Percentiles rank a stretch among this genome's conserved stretches.
These are phyloP conservation scores for Diploscapter pachys DNA, from an alignment of 1,140 invertebrate genomes.

Conservation along the genomic window DNA sequence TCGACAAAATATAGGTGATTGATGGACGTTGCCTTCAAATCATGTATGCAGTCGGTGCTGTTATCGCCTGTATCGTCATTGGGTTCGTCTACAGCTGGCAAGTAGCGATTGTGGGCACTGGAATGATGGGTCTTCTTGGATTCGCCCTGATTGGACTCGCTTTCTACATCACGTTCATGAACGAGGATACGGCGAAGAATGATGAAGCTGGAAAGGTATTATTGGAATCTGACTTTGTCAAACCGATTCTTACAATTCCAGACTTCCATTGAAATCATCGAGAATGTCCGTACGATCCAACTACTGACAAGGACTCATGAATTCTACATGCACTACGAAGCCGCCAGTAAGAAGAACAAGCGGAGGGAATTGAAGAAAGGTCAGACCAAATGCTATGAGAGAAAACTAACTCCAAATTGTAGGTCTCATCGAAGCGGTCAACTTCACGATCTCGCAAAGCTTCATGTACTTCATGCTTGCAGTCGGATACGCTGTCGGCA, in stretches of 20 bases:
- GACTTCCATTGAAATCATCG: conserved; percentile 41
- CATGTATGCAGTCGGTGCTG: conserved; percentile 59
- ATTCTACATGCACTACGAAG: conserved; percentile 32
- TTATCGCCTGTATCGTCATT: conserved; percentile 55
- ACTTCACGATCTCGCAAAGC: conserved; percentile 37
- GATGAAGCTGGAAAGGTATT: conserved; percentile 61
- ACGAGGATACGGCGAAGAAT: conserved; percentile 66
- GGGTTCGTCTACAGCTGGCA: conserved; percentile 59
- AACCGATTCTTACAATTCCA: background rate
- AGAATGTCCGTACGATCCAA: conserved; percentile 44
- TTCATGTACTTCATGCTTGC: conserved; percentile 41
- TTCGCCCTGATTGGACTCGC: conserved; percentile 78
- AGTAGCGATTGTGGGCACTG: conserved; percentile 43
- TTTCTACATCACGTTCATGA: conserved; percentile 71
- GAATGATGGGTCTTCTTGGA: conserved; percentile 65
- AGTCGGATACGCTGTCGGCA: conserved; percentile 36
- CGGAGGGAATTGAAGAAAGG: conserved; percentile 25
- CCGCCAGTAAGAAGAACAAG: conserved; percentile 12
- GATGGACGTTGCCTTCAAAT: conserved; percentile 37
- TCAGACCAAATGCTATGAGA: background rate
- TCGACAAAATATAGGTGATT: conserved; percentile 25
- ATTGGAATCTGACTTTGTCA: conserved; percentile 2
- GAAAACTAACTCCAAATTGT: background rate
- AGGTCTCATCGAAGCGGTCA: conserved; percentile 33
- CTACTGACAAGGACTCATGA: conserved; percentile 33